phyloP scores from a whole-genome alignment of 2,113 vertebrate genomes.

The Vulpes lagopus region DNA sequence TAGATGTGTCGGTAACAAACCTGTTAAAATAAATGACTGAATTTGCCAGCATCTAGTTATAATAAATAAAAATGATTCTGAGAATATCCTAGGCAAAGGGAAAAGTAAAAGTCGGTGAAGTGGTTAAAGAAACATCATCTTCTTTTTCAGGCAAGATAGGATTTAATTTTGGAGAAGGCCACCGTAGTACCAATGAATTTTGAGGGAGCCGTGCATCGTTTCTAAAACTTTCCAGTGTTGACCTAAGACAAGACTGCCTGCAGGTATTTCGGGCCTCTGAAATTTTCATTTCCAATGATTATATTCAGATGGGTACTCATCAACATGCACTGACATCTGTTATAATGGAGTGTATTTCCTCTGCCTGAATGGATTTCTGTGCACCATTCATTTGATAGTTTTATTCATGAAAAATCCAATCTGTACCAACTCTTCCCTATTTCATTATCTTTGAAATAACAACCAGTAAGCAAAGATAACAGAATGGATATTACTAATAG shows the following conservation, averaged over 20 bases:
- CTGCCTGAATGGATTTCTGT: conserved; percentile 47
- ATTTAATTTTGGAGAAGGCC: conserved; percentile 39
- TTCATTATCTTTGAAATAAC: conserved; percentile 69
- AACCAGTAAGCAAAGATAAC: conserved; percentile 45
- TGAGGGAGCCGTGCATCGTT: background rate
- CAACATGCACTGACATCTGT: background rate
- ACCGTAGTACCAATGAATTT: background rate
- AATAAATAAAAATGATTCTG: background rate
- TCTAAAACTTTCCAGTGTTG: background rate
- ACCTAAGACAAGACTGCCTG: conserved; percentile 2
- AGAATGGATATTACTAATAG: conserved; percentile 50
- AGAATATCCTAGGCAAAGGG: background rate
- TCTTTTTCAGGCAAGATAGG: background rate
- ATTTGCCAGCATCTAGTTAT: background rate
- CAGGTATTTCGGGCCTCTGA: conserved; percentile 18
- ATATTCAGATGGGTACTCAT: background rate
- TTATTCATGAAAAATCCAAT: conserved; percentile 61
- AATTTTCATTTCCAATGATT: conserved; percentile 43
- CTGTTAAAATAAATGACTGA: background rate
- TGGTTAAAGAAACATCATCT: background rate
- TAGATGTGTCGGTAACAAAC: background rate
- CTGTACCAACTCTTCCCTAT: background rate
- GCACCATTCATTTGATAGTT: conserved; percentile 56
- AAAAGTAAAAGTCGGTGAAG: background rate
- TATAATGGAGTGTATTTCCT: conserved; percentile 11